Evolutionary conservation across 2,797 vertebrate species (phyloP).

Genomic region (Phyllotis vaccarum): DNA sequence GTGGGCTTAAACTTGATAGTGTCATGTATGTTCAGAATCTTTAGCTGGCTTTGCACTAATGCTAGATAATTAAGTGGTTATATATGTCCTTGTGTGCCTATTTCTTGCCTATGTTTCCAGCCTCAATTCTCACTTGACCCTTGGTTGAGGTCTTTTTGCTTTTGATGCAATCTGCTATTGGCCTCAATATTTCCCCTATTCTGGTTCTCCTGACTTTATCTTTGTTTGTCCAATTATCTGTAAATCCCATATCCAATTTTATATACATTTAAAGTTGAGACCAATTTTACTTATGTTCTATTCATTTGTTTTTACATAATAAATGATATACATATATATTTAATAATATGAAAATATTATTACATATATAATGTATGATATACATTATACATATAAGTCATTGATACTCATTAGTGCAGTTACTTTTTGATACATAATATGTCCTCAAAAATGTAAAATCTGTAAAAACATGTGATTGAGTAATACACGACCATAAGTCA

Average conservation of each 20-base stretch:
- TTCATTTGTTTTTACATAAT: background rate
- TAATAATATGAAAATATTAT: background rate
- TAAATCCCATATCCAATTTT: background rate
- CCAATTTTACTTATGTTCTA: background rate
- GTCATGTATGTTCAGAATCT: background rate
- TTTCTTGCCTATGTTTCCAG: background rate
- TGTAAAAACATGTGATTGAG: background rate
- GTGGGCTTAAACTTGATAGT: background rate
- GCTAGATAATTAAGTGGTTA: background rate
- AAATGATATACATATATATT: background rate
- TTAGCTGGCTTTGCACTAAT: background rate
- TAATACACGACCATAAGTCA: background rate
- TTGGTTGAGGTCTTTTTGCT: background rate
- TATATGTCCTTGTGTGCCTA: too few relatives aligned
- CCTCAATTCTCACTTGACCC: background rate
- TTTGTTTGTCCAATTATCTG: background rate
- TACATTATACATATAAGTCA: background rate
- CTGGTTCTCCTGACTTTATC: background rate
- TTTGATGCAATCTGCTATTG: background rate
- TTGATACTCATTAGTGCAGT: background rate
- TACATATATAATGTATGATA: background rate
- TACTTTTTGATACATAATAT: background rate
- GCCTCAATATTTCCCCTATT: background rate
- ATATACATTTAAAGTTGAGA: background rate
- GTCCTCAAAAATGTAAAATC: background rate